phyloP scores from a whole-genome alignment of 1,140 invertebrate species.

The Potamilus streckersoni region DNA sequence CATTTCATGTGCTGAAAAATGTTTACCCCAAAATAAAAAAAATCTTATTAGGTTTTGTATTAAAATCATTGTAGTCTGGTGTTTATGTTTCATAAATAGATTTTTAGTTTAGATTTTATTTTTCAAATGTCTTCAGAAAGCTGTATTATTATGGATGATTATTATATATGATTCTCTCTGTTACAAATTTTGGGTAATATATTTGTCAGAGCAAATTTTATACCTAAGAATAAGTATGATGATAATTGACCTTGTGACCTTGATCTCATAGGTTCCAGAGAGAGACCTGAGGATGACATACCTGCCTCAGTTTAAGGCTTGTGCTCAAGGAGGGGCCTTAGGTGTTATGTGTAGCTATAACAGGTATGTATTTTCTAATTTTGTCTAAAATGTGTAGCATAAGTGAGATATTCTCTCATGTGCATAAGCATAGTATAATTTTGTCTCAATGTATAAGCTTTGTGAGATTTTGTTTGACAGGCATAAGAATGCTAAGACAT shows the following conservation, averaged over 20 bases:
- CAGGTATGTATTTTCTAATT: conserved; percentile 41
- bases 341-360: conserved; percentile 65
- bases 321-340: conserved; percentile 57
- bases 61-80: no score
- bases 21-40: no score
- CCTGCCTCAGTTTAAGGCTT: conserved; percentile 59
- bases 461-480: background rate
- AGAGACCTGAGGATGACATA: conserved; percentile 57
- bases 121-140: no score
- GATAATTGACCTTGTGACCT: background rate
- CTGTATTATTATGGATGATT: no score
- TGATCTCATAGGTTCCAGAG: conserved; percentile 31
- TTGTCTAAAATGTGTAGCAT: background rate
- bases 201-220: background rate
- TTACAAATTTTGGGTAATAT: no score
- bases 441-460: background rate
- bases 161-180: no score
- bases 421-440: background rate
- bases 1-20: no score
- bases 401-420: background rate
- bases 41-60: no score
- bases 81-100: no score
- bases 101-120: no score
- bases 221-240: background rate
- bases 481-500: background rate